Evolutionary conservation across 1,140 invertebrate genomes (phyloP).

Genomic region (Bombus terrestris): DNA sequence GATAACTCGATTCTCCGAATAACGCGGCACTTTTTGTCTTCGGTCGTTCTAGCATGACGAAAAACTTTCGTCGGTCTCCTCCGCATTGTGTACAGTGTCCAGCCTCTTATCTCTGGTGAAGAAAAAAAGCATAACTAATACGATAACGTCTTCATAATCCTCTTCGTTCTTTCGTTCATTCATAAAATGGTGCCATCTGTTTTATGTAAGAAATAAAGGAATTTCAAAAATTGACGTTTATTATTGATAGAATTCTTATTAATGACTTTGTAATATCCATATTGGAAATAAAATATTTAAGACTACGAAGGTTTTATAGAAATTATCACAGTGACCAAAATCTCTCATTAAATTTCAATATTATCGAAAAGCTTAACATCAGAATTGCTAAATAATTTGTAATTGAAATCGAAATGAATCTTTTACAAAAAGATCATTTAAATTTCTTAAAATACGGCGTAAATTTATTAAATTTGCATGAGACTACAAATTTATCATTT

Average conservation of each 20-base stretch:
- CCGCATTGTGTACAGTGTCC: too few species aligned
- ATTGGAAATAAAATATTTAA: not conserved
- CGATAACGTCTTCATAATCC: too few species aligned
- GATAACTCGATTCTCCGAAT: slow-evolving; percentile 38
- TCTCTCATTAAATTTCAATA: not conserved
- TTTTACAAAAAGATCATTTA: not conserved
- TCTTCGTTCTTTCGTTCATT: not conserved
- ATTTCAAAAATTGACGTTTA: not conserved
- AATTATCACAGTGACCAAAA: too few species aligned
- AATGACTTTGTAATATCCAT: not conserved
- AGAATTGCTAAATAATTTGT: not conserved
- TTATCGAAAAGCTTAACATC: not conserved
- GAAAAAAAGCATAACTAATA: too few species aligned
- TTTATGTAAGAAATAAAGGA: not conserved
- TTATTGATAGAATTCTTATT: not conserved
- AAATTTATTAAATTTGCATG: not conserved
- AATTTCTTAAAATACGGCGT: too few species aligned
- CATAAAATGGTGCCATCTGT: not conserved
- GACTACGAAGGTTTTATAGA: too few species aligned
- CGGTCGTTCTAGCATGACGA: not conserved
- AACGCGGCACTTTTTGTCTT: slow-evolving; percentile 1
- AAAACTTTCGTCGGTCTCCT: not conserved
- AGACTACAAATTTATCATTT: not conserved
- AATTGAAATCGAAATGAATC: not conserved
- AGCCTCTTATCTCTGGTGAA: not conserved